These are phyloP conservation scores for Charina bottae DNA, from an alignment of 2,113 vertebrate genomes.

Conservation along the genomic window DNA sequence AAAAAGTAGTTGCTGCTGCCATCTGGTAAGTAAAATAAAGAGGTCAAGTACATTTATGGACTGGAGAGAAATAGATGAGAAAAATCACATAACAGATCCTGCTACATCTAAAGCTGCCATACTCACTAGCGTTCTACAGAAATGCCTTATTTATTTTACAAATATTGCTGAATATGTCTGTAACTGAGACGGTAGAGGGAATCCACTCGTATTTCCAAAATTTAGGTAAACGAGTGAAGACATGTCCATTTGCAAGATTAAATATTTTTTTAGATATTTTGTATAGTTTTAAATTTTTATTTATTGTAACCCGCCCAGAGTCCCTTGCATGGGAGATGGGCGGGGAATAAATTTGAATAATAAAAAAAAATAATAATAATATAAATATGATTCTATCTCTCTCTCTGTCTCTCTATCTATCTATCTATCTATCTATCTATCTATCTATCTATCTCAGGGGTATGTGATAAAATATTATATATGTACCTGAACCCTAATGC, in stretches of 20 bases:
- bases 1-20: slow-evolving; percentile 58
- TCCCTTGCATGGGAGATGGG: too few species aligned
- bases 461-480: not conserved
- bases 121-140: slow-evolving; percentile 54
- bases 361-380: too few species aligned
- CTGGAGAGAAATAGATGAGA: slow-evolving; percentile 55
- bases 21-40: slow-evolving; percentile 59
- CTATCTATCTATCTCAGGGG: not conserved
- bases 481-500: not conserved
- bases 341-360: too few species aligned
- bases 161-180: slow-evolving; percentile 54
- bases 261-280: too few species aligned
- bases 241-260: slow-evolving; percentile 45
- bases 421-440: too few species aligned
- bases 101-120: slow-evolving; percentile 55
- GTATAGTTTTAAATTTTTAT: too few species aligned
- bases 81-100: slow-evolving; percentile 40
- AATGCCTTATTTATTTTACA: slow-evolving; percentile 42
- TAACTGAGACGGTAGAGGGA: slow-evolving; percentile 46
- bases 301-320: too few species aligned
- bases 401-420: not conserved
- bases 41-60: slow-evolving; percentile 60
- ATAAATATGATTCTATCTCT: not conserved
- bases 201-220: slow-evolving; percentile 44
- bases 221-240: slow-evolving; percentile 47